Base-by-base conservation (phyloP, 2,888 invertebrate genomes). In the Pinctada fucata region DNA sequence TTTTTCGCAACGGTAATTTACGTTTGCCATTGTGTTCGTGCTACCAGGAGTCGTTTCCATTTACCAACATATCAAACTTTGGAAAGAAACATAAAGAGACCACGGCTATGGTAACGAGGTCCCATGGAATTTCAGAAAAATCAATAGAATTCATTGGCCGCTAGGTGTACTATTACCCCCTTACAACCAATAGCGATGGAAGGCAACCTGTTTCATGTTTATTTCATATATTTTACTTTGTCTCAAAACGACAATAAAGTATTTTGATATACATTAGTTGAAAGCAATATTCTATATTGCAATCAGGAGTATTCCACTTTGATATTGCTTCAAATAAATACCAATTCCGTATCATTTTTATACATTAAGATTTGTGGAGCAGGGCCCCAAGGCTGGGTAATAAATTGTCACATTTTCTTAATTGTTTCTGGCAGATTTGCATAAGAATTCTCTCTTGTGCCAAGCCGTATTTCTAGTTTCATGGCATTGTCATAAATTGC, bases 351-450 rank as follows among this genome's bases (percentile, higher is more conserved):
- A 68, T 68, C 3, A 68, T 68, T 6, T 68, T 13, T n/a, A 10
- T 68, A 68, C 45, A 31, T n/a, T 68, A 68, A 10, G 47, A 68
- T 47, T 65, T 65, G 65, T 31, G n/a, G 31, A 69, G 51, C 50
- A 50, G 50, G 52, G 78, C 75, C 75, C 63, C n/a, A 52, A 16
- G 78, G 78, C 80, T 80, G 80, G 77, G 77, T 70, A 75, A 80
- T 80, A 80, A 80, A 80, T 80, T 80, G 80, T 78, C 80, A 80
- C 80, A 75, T 80, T 80, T 78, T 68, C 58, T 16, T 80, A 80
- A 80, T 80, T 80, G 80, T 73, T 75, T 80, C 74, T 80, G 80
- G 78, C 80, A 80, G 75, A 75, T 80, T 80, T 80, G 80, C 80
- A 80, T 80, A 80, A 80, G 80, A 80, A 80, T 80, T 78, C 73